A percentile compares a stretch with the other conserved stretches of the same genome.
Evolutionary conservation across 2,888 invertebrate genomes (phyloP).

Genomic region (Caenorhabditis uteleia): DNA sequence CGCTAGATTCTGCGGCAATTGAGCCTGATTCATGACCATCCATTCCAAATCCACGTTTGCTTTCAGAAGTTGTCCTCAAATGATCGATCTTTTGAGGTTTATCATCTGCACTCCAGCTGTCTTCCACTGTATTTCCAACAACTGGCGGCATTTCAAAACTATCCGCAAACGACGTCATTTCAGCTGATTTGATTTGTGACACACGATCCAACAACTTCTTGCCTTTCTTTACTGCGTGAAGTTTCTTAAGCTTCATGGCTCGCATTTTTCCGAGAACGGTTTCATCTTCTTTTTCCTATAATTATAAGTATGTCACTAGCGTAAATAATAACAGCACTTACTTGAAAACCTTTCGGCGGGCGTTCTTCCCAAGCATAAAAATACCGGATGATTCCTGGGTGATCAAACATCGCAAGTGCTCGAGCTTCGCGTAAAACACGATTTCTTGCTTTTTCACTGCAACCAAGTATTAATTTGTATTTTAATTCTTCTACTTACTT

Average conservation of each 20-base stretch:
- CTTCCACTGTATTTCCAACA: conserved; percentile 15
- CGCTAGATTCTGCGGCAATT: background rate
- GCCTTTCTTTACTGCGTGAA: conserved; percentile 10
- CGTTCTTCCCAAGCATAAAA: conserved; percentile 86
- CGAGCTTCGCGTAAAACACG: conserved; percentile 92
- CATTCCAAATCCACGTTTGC: conserved; percentile 17
- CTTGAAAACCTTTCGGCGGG: conserved; percentile 88
- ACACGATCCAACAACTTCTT: conserved; percentile 2
- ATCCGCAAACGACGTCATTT: conserved; percentile 16
- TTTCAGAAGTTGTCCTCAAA: conserved; percentile 28
- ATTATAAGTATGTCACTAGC: background rate
- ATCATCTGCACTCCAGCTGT: conserved; percentile 12
- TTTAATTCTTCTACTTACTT: conserved; percentile 63
- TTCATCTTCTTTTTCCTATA: conserved; percentile 41
- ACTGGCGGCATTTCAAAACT: conserved; percentile 33
- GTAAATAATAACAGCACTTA: conserved; percentile 67
- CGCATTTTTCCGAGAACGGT: conserved; percentile 27
- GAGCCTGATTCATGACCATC: background rate
- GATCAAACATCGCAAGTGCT: conserved; percentile 90
- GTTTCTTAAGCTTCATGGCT: conserved; percentile 17
- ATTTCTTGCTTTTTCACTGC: conserved; percentile 81
- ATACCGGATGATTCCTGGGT: conserved; percentile 92
- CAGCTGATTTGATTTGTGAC: conserved; percentile 7
- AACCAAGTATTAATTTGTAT: conserved; percentile 17
- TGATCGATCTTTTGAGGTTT: conserved; percentile 9